phyloP scores from a whole-genome alignment of 2,888 invertebrate genomes.

The Ashinkailepas kermadecensis region DNA sequence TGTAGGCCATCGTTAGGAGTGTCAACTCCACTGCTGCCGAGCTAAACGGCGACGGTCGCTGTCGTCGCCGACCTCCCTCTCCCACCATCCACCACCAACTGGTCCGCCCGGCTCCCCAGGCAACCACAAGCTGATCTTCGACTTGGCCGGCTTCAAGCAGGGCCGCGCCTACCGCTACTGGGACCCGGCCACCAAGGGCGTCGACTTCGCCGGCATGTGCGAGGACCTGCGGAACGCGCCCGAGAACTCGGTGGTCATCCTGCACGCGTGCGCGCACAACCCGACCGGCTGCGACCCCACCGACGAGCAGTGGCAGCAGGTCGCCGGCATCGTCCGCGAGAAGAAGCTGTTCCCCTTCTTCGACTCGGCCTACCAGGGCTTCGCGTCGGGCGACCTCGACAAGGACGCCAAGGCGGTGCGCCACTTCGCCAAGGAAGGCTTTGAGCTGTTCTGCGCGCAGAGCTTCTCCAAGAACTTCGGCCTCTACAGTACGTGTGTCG shows the following conservation, averaged over 20 bases:
- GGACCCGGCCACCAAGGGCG: slow-evolving; percentile 55
- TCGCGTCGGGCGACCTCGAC: slow-evolving; percentile 90
- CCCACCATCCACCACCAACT: too few species aligned
- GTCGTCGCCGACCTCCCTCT: too few species aligned
- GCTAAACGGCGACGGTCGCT: too few species aligned
- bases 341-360: slow-evolving; percentile 83
- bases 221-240: slow-evolving; percentile 73
- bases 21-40: too few species aligned
- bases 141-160: slow-evolving; percentile 69
- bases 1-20: too few species aligned
- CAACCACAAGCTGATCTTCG: slow-evolving; percentile 65
- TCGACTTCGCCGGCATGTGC: slow-evolving; percentile 67
- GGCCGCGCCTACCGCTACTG: slow-evolving; percentile 87
- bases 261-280: slow-evolving; percentile 97
- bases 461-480: slow-evolving; percentile 99
- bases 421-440: slow-evolving; percentile 75
- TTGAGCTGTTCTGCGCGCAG: slow-evolving; percentile 89
- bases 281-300: slow-evolving; percentile 97
- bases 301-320: slow-evolving; percentile 80
- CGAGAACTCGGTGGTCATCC: slow-evolving; percentile 72
- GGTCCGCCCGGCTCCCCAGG: slow-evolving; percentile 49
- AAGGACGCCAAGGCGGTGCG: slow-evolving; percentile 87
- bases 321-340: slow-evolving; percentile 76
- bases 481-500: slow-evolving; percentile 69
- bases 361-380: slow-evolving; percentile 92